Percentiles rank a stretch among this genome's conserved stretches.
Evolutionary conservation across 2,113 vertebrate species (phyloP).

Genomic region (Pelmatolapia mariae): DNA sequence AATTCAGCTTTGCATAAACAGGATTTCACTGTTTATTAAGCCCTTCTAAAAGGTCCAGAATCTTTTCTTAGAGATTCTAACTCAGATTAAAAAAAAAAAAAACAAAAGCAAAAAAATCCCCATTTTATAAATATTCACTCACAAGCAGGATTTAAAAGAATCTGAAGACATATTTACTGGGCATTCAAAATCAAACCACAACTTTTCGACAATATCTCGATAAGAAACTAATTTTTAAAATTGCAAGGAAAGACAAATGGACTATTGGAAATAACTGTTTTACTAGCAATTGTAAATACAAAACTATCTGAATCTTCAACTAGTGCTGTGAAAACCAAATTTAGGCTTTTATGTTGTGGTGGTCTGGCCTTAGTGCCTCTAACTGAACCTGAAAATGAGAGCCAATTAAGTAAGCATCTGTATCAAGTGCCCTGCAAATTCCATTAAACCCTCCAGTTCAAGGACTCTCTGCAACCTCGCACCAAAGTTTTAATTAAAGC

Average conservation of each 20-base stretch:
- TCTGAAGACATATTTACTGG: neutral
- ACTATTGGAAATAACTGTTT: neutral
- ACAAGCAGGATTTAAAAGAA: neutral
- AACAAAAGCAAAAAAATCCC: neutral
- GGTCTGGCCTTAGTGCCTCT: neutral
- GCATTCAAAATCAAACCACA: neutral
- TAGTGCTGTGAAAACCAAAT: neutral
- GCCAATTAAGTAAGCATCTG: constrained; percentile 48
- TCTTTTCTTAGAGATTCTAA: neutral
- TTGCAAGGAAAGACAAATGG: neutral
- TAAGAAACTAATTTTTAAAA: neutral
- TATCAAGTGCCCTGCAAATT: constrained; percentile 51
- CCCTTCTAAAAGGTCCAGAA: neutral
- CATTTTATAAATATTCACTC: neutral
- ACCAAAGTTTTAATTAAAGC: constrained; percentile 58
- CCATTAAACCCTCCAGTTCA: constrained; percentile 50
- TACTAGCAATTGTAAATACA: neutral
- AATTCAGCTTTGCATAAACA: neutral
- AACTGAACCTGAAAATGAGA: constrained; percentile 42
- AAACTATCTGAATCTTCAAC: neutral
- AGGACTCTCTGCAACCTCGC: constrained; percentile 34
- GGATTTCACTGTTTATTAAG: neutral
- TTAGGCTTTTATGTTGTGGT: neutral
- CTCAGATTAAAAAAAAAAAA: neutral
- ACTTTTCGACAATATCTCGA: neutral